Base-by-base conservation (phyloP, 2,797 vertebrate genomes). In the Sebastolobus altivelis region DNA sequence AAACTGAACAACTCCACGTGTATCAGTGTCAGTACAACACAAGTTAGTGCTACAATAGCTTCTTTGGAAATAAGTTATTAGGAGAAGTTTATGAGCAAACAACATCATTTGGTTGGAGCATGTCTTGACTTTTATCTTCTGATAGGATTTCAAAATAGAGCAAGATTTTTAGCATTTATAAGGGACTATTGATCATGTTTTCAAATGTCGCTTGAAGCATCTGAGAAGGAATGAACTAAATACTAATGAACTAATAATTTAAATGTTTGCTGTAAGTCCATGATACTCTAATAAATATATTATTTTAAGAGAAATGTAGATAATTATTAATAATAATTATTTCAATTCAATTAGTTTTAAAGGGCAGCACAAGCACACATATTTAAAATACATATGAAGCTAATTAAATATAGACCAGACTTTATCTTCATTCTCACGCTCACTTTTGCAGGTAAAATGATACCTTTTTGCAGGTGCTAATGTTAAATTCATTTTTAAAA, bases 1-100 rank as follows among this genome's bases (percentile, higher is more conserved):
- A 68, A 68, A 71, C 8, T 55, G 69, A 60, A 71, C 52, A 67
- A 71, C 22, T 71, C 22, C 5, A 35, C 49, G 16, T 70, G 49
- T 54, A 68, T 0, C 59, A 14, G 13, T 37, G 16, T 37, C 38
- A 66, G 35, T 54, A 10, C n/a, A 55, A 72, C 33, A 22, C 16
- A 27, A 46, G 16, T 77, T 14, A 37, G 12, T 72, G 27, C 33
- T 56, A 37, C 38, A 16, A 27, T 7, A 63, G 3, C 18, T 16
- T 16, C 8, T 65, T 55, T 68, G 12, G 12, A 71, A 70, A 72
- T 18, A 49, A 56, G 20, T 65, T 29, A 63, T 67, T 40, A 25
- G 37, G 58, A 10, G 20, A 43, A 20, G 29, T 71, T 56, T 16
- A 46, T 25, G 38, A 72, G 54, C 52, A 61, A 38, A 56, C 5